Percentiles rank a stretch among this genome's conserved stretches.
These are phyloP conservation scores for Acanthopagrus latus DNA, from an alignment of 2,797 vertebrate genomes.

Conservation along the genomic window DNA sequence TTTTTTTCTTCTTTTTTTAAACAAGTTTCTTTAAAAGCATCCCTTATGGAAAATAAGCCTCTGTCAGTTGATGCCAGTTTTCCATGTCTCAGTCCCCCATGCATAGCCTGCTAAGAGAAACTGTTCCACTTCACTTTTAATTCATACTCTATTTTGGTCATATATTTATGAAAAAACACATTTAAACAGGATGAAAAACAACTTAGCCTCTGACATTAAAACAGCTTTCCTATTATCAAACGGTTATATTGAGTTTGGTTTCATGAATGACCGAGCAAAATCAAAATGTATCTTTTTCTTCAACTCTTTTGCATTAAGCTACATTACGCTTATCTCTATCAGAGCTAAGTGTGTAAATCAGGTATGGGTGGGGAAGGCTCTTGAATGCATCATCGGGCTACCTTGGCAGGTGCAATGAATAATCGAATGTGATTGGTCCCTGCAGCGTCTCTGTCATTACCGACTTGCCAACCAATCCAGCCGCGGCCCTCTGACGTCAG, in stretches of 20 bases:
- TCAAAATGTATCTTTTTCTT: not conserved
- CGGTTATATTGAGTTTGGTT: not conserved
- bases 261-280: not conserved
- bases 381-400: not conserved
- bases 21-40: not conserved
- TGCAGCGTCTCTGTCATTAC: not conserved
- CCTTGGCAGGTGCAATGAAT: constrained; percentile 55
- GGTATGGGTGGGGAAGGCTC: not conserved
- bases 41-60: not conserved
- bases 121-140: not conserved
- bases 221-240: not conserved
- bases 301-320: not conserved
- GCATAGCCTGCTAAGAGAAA: not conserved
- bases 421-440: constrained; percentile 56
- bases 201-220: not conserved
- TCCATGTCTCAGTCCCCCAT: not conserved
- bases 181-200: not conserved
- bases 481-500: constrained; percentile 41
- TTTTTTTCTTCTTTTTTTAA: not conserved
- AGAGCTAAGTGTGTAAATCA: not conserved
- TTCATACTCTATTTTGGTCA: not conserved
- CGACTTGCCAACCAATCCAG: constrained; percentile 31
- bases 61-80: not conserved
- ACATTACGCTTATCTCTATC: too few species aligned
- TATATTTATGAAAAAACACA: not conserved